Conservation (phyloP, 2,113 vertebrate species). For the Cheilinus undulatus region DNA sequence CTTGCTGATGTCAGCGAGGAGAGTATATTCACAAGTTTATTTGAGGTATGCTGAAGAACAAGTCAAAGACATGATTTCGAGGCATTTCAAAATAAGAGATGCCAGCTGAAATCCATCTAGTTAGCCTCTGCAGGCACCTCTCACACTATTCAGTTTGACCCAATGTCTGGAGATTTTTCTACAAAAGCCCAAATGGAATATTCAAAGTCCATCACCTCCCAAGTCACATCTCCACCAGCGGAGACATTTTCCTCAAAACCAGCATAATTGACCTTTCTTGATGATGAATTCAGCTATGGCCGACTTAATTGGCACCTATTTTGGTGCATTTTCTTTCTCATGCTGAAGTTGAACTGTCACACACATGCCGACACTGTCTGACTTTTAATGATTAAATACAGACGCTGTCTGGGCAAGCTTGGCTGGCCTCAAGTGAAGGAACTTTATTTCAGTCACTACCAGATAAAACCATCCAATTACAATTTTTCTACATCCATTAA, state of each 20-base stretch:
- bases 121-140: background rate
- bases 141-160: background rate
- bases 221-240: slow-evolving; percentile 22
- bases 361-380: slow-evolving; percentile 52
- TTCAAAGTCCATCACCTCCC: slow-evolving; percentile 1
- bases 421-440: slow-evolving; percentile 33
- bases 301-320: slow-evolving; percentile 66
- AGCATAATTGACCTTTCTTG: slow-evolving; percentile 70
- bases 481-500: slow-evolving; percentile 52
- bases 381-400: slow-evolving; percentile 66
- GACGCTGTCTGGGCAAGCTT: slow-evolving; percentile 7
- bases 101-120: background rate
- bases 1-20: slow-evolving; percentile 31
- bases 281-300: slow-evolving; percentile 59
- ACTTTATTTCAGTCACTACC: slow-evolving; percentile 41
- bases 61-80: background rate
- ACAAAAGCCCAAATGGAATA: background rate
- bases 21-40: slow-evolving; percentile 25
- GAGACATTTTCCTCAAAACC: slow-evolving; percentile 22
- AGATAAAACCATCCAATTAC: slow-evolving; percentile 65
- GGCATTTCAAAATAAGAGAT: background rate
- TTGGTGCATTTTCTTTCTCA: slow-evolving; percentile 36
- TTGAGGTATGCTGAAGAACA: background rate
- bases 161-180: slow-evolving; percentile 3
- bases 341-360: slow-evolving; percentile 33